Evolutionary conservation across 2,888 invertebrate genomes (phyloP), one percentile per base, ranked within the genome.

Genomic region (Lasioglossum morio): DNA sequence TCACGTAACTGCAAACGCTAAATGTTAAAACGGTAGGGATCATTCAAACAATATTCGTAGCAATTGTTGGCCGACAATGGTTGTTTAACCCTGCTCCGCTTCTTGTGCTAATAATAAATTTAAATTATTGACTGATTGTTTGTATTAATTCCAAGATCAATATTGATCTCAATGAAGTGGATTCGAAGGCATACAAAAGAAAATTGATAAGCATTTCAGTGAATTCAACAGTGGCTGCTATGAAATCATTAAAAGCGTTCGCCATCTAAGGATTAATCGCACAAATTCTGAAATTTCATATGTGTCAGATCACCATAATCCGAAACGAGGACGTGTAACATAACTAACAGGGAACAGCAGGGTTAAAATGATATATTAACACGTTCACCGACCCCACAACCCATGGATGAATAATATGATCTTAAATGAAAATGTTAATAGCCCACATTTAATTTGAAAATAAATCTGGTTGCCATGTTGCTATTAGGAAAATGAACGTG

Each of bases 371-470:
- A 34, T 10, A 4, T 34, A 66, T 34, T 66, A 66, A 37, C 66
- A 34, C 34, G 34, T 66, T 23, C 34, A 37, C 34, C 19, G 19
- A n/a, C 19, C 10, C 10, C 19, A 16, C 8, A 37, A 66, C 19
- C 19, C 34, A 12, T 7, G 63, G 7, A 30, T 63, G 34, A 34
- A 34, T 66, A 34, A 19, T 19, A 30, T 2, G 34, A 66, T 66
- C 30, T 34, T 66, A 66, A 34, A 66, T 30, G 34, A 66, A 66
- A 66, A 66, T 66, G 27, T 66, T 66, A 66, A 23, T 66, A 66
- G 19, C 16, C 16, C 66, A 34, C 19, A 10, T 34, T 30, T 63
- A 30, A 63, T 30, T 30, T 63, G 16, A 16, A 63, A 14, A 63
- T 16, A 16, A 30, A 30, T 30, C 63, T 63, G 30, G 60, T 30